Evolutionary conservation across 2,113 vertebrate species (phyloP), one percentile per base, ranked within the genome.

Genomic region (Hyaena hyaena): DNA sequence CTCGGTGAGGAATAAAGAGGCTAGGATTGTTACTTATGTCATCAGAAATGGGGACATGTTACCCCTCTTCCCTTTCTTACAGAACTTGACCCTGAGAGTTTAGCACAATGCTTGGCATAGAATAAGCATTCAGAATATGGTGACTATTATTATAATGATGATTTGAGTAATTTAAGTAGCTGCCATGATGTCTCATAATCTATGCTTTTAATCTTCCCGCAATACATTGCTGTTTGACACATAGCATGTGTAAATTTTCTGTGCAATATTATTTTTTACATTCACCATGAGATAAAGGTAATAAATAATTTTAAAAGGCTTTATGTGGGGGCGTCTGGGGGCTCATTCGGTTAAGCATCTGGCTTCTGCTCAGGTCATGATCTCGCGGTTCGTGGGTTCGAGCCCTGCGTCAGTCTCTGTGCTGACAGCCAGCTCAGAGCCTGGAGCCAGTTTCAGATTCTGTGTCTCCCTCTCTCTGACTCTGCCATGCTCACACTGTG

Each of bases 261-360:
- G 19, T 74, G 71, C 21, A 82, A 9, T 95, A 48, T 65, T 66
- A 33, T 35, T 21, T 92, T 94, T 74, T 65, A 74, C 48, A 26
- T 58, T 85, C 33, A 66, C 48, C 55, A 21, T 28, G 35, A 89
- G 28, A 58, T 76, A 92, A 89, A 86, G 39, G 82, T 82, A 11
- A 68, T 83, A 88, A 77, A 77, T 58, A 55, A 48, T 84, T 93
- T 90, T 48, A 53, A 94, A 92, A 86, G 26, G 15, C 26, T 87
- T 73, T 76, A 55, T 23, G 23, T 11, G 50, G 39, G 39, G 39
- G 39, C 39, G 39, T 39, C 39, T 39, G 4, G 39, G 39, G 39
- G 39, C 39, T 39, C 39, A 39, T 39, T 39, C 39, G 39, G 39
- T 39, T 39, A 39, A 39, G 3, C 39, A 3, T 39, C 39, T 39